A percentile compares a stretch with the other conserved stretches of the same genome.
Evolutionary conservation across 2,888 invertebrate genomes (phyloP).

Genomic region (Drosophila mayaguana): DNA sequence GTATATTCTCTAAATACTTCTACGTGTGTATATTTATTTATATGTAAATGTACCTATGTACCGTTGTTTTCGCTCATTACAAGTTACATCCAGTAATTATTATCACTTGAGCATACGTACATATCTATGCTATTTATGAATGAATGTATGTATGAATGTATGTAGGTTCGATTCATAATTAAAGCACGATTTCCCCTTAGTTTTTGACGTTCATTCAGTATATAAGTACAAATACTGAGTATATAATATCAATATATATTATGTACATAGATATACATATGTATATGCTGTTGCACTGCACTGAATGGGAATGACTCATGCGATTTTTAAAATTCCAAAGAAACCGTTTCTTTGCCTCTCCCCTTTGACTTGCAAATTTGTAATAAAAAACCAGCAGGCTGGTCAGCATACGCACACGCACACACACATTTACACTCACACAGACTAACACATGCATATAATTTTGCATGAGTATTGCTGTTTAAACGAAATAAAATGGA

Average conservation of each 20-base stretch:
- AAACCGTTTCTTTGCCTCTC: slow-evolving; percentile 41
- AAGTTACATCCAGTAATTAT: not conserved
- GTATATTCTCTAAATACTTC: slow-evolving; percentile 4
- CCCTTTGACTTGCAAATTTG: slow-evolving; percentile 49
- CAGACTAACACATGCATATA: slow-evolving; percentile 17
- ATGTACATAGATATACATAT: slow-evolving; percentile 12
- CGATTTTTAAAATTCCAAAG: slow-evolving; percentile 62
- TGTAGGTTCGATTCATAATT: not conserved
- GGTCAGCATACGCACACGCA: slow-evolving; percentile 24
- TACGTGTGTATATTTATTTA: slow-evolving; percentile 6
- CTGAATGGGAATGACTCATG: slow-evolving; percentile 63
- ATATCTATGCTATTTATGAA: not conserved
- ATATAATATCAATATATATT: slow-evolving; percentile 12
- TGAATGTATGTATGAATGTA: not conserved
- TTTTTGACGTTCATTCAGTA: not conserved
- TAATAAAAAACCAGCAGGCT: slow-evolving; percentile 40
- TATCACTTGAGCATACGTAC: not conserved
- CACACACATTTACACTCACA: slow-evolving; percentile 19
- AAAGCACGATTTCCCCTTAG: not conserved
- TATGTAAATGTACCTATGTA: not conserved
- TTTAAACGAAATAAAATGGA: slow-evolving; percentile 35
- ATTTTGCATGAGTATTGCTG: slow-evolving; percentile 32
- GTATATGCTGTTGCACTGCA: slow-evolving; percentile 29
- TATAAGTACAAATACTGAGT: slow-evolving; percentile 6
- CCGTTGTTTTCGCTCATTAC: not conserved